Percentiles rank a stretch among this genome's conserved stretches.
phyloP scores from a whole-genome alignment of 2,888 invertebrate genomes.

The Tetramorium bicarinatum region DNA sequence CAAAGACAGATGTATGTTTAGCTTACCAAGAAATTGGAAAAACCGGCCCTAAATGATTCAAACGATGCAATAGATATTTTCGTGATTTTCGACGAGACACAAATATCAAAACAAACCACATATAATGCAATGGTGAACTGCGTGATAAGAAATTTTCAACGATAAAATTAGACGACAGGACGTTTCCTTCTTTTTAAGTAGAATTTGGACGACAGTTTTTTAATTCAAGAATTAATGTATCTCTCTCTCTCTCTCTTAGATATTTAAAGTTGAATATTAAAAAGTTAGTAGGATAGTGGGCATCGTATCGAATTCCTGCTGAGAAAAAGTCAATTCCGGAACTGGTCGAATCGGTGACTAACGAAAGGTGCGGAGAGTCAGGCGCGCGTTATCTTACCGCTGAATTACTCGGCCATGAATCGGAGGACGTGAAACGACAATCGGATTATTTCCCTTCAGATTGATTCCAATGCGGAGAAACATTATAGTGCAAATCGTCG shows the following conservation, averaged over 20 bases:
- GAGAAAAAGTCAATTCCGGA: conserved; percentile 13
- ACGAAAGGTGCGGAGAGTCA: not conserved
- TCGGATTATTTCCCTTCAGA: conserved; percentile 14
- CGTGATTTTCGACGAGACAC: not conserved
- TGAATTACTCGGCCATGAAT: not conserved
- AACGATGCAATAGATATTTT: no score
- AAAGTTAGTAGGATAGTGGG: conserved; percentile 6
- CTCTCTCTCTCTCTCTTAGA: not conserved
- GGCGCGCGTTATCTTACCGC: not conserved
- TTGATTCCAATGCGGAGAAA: not conserved
- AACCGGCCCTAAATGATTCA: no score
- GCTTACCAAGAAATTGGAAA: no score
- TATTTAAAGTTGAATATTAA: conserved; percentile 23
- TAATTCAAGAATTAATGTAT: not conserved
- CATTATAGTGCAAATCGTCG: not conserved
- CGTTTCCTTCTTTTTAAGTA: not conserved
- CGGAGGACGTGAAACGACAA: not conserved
- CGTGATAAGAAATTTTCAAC: not conserved
- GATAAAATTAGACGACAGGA: not conserved
- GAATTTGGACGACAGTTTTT: conserved; percentile 1
- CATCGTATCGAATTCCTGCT: not conserved
- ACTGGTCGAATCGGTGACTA: not conserved
- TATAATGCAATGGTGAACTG: not conserved
- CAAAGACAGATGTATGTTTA: no score
- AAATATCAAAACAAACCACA: not conserved